Evolutionary conservation across 2,113 vertebrate species (phyloP).

Genomic region (Chaetorhynchus papuensis): DNA sequence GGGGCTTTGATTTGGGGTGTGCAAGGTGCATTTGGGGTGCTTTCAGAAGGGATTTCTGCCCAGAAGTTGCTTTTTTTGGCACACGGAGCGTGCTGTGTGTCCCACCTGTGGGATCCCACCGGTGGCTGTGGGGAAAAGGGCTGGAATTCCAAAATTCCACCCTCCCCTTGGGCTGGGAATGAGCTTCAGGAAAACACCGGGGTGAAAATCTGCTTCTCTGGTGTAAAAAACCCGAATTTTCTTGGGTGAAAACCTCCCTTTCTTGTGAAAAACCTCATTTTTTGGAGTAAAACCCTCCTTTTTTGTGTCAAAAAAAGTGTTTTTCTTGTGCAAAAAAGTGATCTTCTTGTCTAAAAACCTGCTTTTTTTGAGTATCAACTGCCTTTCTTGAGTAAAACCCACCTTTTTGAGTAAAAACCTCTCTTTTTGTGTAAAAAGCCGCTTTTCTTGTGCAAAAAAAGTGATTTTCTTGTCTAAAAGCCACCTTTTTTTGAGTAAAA

Average conservation of each 20-base stretch:
- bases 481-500: not conserved
- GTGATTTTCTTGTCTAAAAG: not conserved
- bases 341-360: no score
- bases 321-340: no score
- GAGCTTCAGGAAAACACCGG: accelerated
- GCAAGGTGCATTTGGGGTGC: not conserved
- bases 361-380: no score
- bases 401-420: no score
- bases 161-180: not conserved
- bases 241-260: not conserved
- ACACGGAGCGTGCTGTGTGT: accelerated
- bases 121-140: not conserved
- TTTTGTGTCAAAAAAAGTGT: no score
- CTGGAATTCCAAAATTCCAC: not conserved
- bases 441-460: not conserved
- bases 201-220: not conserved
- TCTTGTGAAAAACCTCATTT: not conserved
- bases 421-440: accelerated
- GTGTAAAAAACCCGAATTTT: not conserved
- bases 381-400: no score
- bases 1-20: no score
- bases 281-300: no score
- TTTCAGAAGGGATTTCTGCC: accelerated
- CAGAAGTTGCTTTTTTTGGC: no score
- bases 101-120: accelerated